These are phyloP conservation scores for Lumbricus terrestris DNA, from an alignment of 2,888 invertebrate species.

Conservation along the genomic window DNA sequence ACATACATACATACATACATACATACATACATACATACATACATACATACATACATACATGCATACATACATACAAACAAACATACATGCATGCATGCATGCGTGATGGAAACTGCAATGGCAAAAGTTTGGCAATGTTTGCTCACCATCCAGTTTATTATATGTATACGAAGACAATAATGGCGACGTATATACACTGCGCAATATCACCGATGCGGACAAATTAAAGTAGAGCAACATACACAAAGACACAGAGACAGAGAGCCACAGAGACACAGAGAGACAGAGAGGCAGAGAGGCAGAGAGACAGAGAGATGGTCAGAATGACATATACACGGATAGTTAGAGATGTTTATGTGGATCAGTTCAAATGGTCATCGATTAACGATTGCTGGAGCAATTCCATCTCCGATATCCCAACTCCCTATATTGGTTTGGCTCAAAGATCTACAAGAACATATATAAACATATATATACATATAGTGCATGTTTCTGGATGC, in stretches of 20 bases:
- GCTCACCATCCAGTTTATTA: neutral
- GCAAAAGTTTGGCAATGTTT: neutral
- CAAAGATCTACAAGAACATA: too few relatives aligned
- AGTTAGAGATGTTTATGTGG: neutral
- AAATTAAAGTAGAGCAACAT: too few relatives aligned
- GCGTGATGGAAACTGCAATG: too few relatives aligned
- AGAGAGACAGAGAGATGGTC: neutral
- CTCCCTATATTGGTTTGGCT: neutral
- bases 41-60: too few relatives aligned
- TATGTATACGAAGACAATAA: neutral
- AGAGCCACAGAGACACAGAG: too few relatives aligned
- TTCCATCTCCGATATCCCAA: neutral
- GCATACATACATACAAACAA: neutral
- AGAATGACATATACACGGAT: neutral
- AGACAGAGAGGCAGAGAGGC: too few relatives aligned
- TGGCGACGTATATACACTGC: neutral
- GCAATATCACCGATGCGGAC: neutral
- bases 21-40: too few relatives aligned
- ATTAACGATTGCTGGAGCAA: neutral
- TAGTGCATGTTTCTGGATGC: too few relatives aligned
- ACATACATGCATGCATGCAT: neutral
- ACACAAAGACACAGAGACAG: too few relatives aligned
- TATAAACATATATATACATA: too few relatives aligned
- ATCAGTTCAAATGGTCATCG: neutral
- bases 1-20: too few relatives aligned